Evolutionary conservation across 2,888 invertebrate genomes (phyloP).

Genomic region (Trimorus sp.): DNA sequence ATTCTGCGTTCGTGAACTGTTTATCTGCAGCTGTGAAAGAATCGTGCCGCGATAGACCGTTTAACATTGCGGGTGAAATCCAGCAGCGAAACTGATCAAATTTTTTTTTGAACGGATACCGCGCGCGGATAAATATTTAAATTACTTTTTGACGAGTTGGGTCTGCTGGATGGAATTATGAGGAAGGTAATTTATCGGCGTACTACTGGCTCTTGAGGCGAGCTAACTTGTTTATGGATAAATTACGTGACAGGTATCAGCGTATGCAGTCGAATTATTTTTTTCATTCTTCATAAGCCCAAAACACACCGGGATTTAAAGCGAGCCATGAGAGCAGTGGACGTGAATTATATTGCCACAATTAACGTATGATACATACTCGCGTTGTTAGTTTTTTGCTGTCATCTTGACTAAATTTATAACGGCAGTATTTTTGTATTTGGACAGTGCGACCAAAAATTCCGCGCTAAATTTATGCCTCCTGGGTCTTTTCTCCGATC

Average conservation of each 20-base stretch:
- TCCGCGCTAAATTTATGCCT: slow-evolving; percentile 3
- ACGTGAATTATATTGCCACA: no score
- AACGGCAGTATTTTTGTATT: neutral
- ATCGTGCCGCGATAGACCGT: slow-evolving; percentile 21
- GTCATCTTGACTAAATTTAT: no score
- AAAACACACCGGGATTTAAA: no score
- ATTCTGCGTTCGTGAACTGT: slow-evolving; percentile 7
- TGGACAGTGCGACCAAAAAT: neutral
- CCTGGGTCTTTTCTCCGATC: slow-evolving; percentile 35
- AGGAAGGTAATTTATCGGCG: slow-evolving; percentile 18
- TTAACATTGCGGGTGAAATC: neutral
- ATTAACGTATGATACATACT: no score
- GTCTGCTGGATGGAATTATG: slow-evolving; percentile 20
- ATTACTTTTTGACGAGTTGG: slow-evolving; percentile 21
- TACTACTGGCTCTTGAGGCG: neutral
- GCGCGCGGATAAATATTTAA: slow-evolving; percentile 12
- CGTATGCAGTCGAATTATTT: slow-evolving; percentile 11
- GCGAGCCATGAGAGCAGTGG: no score
- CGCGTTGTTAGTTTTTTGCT: no score
- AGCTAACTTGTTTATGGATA: neutral
- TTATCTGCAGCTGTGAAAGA: slow-evolving; percentile 21
- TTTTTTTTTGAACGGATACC: neutral
- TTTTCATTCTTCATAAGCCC: no score
- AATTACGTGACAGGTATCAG: neutral
- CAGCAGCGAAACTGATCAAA: slow-evolving; percentile 19